Evolutionary conservation across 2,888 invertebrate species (phyloP).

Genomic region (Hemistola chrysoprasaria): DNA sequence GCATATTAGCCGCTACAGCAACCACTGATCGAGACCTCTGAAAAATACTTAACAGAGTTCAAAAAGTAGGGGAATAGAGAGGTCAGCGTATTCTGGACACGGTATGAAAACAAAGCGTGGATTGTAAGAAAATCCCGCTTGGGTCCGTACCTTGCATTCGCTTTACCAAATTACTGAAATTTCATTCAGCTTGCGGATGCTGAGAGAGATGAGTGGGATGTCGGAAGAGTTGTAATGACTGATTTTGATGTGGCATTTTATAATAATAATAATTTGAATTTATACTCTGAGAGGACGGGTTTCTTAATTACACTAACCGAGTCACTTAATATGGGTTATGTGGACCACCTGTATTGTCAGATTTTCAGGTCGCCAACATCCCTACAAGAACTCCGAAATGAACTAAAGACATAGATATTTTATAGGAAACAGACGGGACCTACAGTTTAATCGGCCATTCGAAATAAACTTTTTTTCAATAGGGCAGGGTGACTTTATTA

Average conservation of each 20-base stretch:
- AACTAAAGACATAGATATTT: no score
- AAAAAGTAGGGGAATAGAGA: slow-evolving; percentile 10
- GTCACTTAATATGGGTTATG: no score
- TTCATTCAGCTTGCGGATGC: slow-evolving; percentile 77
- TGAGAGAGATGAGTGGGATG: slow-evolving; percentile 44
- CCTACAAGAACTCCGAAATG: no score
- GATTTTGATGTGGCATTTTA: slow-evolving; percentile 34
- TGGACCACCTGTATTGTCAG: no score
- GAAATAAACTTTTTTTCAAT: no score
- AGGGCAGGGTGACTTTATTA: no score
- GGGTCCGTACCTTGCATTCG: slow-evolving; percentile 77
- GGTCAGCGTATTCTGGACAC: slow-evolving; percentile 25
- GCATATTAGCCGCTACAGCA: slow-evolving; percentile 35
- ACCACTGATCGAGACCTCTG: slow-evolving; percentile 52
- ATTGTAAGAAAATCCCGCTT: slow-evolving; percentile 75
- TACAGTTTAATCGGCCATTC: no score
- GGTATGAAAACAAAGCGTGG: slow-evolving; percentile 66
- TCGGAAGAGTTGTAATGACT: slow-evolving; percentile 28
- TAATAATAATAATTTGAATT: no score
- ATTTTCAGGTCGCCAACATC: no score
- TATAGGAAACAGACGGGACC: no score
- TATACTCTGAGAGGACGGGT: no score
- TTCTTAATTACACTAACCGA: no score
- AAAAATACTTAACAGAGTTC: slow-evolving; percentile 21
- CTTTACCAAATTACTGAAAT: slow-evolving; percentile 80